Evolutionary conservation across 2,797 vertebrate genomes (phyloP).

Genomic region (Carapus acus): DNA sequence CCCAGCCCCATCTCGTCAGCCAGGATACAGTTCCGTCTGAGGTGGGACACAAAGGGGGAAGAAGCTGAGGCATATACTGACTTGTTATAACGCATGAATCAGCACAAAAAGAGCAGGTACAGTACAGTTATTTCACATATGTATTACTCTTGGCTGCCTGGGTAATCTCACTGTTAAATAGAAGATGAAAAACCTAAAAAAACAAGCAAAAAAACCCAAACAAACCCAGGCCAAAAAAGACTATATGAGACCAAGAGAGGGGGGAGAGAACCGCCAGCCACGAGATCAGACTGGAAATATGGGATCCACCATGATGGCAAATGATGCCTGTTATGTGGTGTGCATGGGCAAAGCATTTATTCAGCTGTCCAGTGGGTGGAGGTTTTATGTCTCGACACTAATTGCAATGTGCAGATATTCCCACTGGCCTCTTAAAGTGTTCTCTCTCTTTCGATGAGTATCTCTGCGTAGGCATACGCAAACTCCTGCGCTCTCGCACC

Average conservation of each 20-base stretch:
- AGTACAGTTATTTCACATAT: too few species aligned
- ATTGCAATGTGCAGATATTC: slow-evolving; percentile 70
- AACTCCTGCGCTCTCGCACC: slow-evolving; percentile 54
- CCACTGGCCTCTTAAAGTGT: slow-evolving; percentile 67
- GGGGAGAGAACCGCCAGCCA: slow-evolving; percentile 45
- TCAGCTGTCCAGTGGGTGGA: slow-evolving; percentile 67
- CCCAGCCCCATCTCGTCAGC: slow-evolving; percentile 99
- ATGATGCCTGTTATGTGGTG: slow-evolving; percentile 45
- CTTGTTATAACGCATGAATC: neutral
- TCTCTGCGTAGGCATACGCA: slow-evolving; percentile 59
- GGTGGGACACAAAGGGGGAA: too few species aligned
- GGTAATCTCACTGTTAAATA: too few species aligned
- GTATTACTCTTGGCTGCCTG: too few species aligned
- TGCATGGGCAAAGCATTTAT: slow-evolving; percentile 56
- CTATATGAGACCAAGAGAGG: slow-evolving; percentile 32
- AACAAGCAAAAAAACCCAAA: slow-evolving; percentile 2
- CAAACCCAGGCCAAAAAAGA: slow-evolving; percentile 16
- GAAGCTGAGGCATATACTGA: neutral
- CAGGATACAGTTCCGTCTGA: slow-evolving; percentile 96
- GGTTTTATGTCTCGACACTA: slow-evolving; percentile 70
- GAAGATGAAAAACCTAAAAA: too few species aligned
- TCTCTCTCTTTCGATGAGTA: slow-evolving; percentile 65
- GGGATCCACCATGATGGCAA: slow-evolving; percentile 43
- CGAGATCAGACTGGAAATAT: slow-evolving; percentile 50
- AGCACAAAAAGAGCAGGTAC: neutral